Percentiles rank a stretch among this genome's conserved stretches.
These are phyloP conservation scores for Drosophila ananassae DNA, from an alignment of 1,140 invertebrate species.

Conservation along the genomic window DNA sequence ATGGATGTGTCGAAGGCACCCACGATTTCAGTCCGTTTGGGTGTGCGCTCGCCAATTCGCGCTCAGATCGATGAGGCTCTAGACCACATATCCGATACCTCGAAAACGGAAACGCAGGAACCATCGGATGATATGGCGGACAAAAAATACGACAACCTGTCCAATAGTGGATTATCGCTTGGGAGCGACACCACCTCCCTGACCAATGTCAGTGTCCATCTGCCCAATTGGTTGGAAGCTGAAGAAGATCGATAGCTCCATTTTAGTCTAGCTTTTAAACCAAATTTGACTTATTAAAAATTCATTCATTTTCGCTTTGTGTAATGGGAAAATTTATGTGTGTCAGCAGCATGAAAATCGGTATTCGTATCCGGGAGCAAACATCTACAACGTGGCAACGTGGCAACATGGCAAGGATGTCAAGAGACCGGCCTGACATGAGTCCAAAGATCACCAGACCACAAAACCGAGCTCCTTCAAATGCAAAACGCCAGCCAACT, in stretches of 20 bases:
- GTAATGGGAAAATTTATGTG: constrained; percentile 22
- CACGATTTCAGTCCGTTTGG: constrained; percentile 14
- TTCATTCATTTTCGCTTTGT: background rate
- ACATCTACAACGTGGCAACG: constrained; percentile 23
- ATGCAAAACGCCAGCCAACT: constrained; percentile 69
- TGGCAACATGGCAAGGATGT: constrained; percentile 36
- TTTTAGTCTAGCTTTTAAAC: background rate
- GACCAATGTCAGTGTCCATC: constrained; percentile 10
- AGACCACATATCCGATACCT: background rate
- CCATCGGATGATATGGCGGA: background rate
- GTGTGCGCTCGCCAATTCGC: constrained; percentile 15
- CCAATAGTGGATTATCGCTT: constrained; percentile 24
- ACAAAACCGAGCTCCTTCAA: constrained; percentile 51
- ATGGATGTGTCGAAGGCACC: background rate
- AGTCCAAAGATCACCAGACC: constrained; percentile 59
- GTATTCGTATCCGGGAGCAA: constrained; percentile 4
- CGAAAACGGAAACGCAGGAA: background rate
- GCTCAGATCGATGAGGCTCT: background rate
- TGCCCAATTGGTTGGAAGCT: constrained; percentile 19
- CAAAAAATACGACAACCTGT: background rate
- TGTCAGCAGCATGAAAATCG: constrained; percentile 26
- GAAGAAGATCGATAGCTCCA: background rate
- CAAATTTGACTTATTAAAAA: background rate
- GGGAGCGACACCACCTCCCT: constrained; percentile 15
- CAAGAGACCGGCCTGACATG: constrained; percentile 41